These are phyloP conservation scores for Stenodema calcarata DNA, from an alignment of 2,888 invertebrate species.

Conservation along the genomic window DNA sequence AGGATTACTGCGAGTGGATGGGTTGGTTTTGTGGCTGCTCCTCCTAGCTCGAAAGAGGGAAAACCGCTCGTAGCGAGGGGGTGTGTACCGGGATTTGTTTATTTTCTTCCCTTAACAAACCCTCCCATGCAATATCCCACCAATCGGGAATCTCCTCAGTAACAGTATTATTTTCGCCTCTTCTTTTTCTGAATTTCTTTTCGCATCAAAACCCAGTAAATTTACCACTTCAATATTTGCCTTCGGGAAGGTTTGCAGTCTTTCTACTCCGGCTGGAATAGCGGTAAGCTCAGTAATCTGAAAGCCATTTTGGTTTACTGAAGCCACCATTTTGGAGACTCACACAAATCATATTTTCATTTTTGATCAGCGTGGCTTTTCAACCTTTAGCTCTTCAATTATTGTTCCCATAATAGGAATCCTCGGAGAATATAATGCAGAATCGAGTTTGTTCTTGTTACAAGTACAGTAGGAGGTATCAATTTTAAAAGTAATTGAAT, in stretches of 20 bases:
- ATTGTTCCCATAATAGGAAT: too few relatives aligned
- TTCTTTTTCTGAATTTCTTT: neutral
- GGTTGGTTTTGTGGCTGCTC: constrained; percentile 18
- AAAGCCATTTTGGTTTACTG: neutral
- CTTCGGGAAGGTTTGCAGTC: neutral
- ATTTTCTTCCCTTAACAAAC: constrained; percentile 23
- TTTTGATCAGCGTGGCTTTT: too few relatives aligned
- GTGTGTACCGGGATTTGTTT: constrained; percentile 20
- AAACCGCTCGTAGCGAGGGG: constrained; percentile 8
- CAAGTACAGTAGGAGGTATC: too few relatives aligned
- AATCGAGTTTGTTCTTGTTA: too few relatives aligned
- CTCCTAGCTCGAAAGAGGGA: neutral
- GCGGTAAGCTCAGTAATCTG: neutral
- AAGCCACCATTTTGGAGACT: too few relatives aligned
- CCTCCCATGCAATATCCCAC: neutral
- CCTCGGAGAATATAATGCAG: too few relatives aligned
- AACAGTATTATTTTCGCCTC: neutral
- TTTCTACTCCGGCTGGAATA: neutral
- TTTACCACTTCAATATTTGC: neutral
- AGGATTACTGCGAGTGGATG: constrained; percentile 23
- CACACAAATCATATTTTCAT: too few relatives aligned
- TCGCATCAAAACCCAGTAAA: constrained; percentile 8
- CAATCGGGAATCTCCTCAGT: neutral
- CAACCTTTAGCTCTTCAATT: too few relatives aligned
- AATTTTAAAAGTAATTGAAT: too few relatives aligned